Base-by-base conservation (phyloP, 2,113 vertebrate species). In the Gulo gulo region DNA sequence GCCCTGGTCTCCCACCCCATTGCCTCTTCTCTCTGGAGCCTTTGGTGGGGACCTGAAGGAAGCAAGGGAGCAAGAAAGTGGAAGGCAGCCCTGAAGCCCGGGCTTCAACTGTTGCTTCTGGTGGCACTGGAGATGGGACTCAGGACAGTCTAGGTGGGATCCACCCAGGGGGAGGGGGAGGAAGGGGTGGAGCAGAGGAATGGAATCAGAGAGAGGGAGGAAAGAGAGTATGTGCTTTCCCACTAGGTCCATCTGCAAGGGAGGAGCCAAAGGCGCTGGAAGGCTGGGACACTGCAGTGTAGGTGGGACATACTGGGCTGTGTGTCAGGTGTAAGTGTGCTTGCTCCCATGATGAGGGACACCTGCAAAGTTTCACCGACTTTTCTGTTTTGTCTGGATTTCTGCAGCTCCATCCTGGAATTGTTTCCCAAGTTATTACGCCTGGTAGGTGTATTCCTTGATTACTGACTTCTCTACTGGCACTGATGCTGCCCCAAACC, bases 361-460 rank as follows among this genome's bases (percentile, higher is more conserved):
- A 15, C 50, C 47, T 36, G 42, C 34, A 34, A 34, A 50, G 20
- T 83, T 87, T 91, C 69, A 81, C 45, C 55, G 78, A 36, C 15
- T 65, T 78, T 92, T 96, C 81, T 87, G 8, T 69, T 87, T 69
- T 95, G 42, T 79, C 81, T 86, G 92, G 57, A 86, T 94, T 86
- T 96, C 97, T 50, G 31, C 65, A 97, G 97, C 52, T 91, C 83
- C 65, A 85, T 96, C 85, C 57, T 96, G 16, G 85, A 96, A 81
- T 45, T 96, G 65, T 97, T 97, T 81, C 93, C 89, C 73, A 96
- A 81, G 74, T 39, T 96, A 86, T 42, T 81, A 67, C 0, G 34
- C 73, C 86, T 97, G 74, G 95, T 97, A 95, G 76, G 88, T 52
- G 7, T 61, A n/a, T 61, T 85, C 34, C 39, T 69, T 29, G 3